A percentile compares a stretch with the other conserved stretches of the same genome.
Conservation (phyloP, 2,113 vertebrate genomes). For the Dromiciops gliroides region DNA sequence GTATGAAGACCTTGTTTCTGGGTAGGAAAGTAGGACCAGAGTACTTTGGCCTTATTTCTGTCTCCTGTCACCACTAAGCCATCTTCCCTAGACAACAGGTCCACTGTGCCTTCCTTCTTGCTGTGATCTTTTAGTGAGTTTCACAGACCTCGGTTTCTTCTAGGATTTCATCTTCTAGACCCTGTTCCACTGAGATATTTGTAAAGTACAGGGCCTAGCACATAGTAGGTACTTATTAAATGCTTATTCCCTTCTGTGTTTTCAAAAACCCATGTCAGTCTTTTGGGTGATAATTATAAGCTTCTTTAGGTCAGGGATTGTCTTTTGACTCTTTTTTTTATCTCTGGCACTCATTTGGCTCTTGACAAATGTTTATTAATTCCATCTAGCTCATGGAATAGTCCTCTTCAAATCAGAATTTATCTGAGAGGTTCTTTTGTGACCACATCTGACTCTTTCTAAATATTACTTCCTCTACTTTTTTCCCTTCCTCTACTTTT, state of each 20-base stretch:
- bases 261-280: not conserved
- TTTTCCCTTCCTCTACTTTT: too few species aligned
- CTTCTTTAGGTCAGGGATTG: not conserved
- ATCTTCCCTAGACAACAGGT: not conserved
- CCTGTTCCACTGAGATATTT: not conserved
- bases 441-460: not conserved
- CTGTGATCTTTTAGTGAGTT: too few species aligned
- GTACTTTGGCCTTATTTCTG: not conserved
- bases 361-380: not conserved
- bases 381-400: too few species aligned
- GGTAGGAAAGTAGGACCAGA: not conserved
- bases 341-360: not conserved
- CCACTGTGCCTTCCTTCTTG: not conserved
- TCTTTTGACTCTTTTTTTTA: not conserved
- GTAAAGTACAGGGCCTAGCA: not conserved
- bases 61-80: too few species aligned
- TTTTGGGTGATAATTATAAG: not conserved
- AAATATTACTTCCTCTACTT: too few species aligned
- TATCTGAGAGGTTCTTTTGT: not conserved
- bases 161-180: too few species aligned
- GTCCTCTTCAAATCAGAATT: not conserved
- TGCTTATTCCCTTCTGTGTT: not conserved
- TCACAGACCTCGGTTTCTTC: too few species aligned
- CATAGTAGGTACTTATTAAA: too few species aligned
- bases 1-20: not conserved